Evolutionary conservation across 2,888 invertebrate species (phyloP), one percentile per base, ranked within the genome.

Genomic region (Cantharis flavilabris): DNA sequence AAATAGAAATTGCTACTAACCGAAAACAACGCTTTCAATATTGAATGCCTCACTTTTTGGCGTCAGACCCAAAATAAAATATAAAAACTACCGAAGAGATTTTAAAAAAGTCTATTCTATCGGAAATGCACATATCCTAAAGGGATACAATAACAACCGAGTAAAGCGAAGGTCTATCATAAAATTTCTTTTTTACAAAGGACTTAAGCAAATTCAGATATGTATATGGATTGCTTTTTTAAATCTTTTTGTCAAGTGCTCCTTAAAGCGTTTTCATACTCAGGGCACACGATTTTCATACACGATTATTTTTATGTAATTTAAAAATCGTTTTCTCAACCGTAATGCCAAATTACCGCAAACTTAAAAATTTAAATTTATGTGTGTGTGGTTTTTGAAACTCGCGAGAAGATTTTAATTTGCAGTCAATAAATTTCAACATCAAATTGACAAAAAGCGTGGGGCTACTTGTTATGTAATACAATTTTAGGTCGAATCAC

Each of bases 101-200:
- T 77, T 78, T 67, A 71, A 75, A 73, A 76, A 78, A 78, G 72
- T 69, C 69, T 70, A 72, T 80, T 78, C 81, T 70, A 80, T 81
- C 80, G 72, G 75, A 80, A 81, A 79, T 73, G 77, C 79, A 82
- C 80, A 81, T 80, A 81, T 75, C 82, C 79, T 65, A 65, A 67
- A 78, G 82, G 79, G 65, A 76, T 80, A 78, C 80, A 80, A 81
- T 81, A 81, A 81, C 80, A 81, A 78, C 78, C 76, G 79, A 79
- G 81, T 78, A 80, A 81, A 79, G 78, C 79, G 69, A 75, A 76
- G 75, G 76, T 77, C 79, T 76, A 78, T 79, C 80, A 79, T 78
- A 75, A 70, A 76, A 79, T 79, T 80, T 74, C 80, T 76, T 80
- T 77, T 67, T 26, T 73, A 73, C 62, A 78, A 76, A 72, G 30